Evolutionary conservation across 2,113 vertebrate species (phyloP).

Genomic region (Pan troglodytes): DNA sequence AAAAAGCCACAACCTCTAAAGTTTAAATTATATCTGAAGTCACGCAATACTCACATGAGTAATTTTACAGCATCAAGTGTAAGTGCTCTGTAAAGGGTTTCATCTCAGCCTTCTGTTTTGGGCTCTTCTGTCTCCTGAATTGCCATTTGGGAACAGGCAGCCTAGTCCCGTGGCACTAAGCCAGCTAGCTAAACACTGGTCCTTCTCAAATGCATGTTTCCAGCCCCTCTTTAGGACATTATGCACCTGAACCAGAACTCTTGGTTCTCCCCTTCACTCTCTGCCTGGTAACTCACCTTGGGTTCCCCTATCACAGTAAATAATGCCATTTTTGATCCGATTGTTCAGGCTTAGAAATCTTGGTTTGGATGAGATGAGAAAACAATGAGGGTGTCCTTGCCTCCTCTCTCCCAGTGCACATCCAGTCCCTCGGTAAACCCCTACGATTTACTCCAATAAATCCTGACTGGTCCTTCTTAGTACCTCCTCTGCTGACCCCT

Average conservation of each 20-base stretch:
- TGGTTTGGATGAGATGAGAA: no score
- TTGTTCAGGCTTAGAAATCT: background rate
- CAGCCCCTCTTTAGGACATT: background rate
- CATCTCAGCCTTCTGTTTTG: background rate
- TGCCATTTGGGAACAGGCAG: background rate
- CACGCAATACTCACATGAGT: background rate
- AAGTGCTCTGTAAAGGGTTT: background rate
- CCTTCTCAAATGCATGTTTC: background rate
- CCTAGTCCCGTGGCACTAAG: background rate
- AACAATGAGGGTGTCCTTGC: no score
- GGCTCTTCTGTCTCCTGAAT: background rate
- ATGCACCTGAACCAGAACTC: background rate
- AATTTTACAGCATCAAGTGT: background rate
- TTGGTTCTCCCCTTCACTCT: background rate
- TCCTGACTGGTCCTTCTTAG: background rate
- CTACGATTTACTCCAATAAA: rapidly evolving
- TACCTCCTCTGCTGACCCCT: background rate
- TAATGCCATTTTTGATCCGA: background rate
- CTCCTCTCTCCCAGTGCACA: background rate
- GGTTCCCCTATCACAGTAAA: background rate
- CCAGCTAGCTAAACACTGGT: background rate
- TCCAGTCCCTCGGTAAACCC: background rate
- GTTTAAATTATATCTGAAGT: background rate
- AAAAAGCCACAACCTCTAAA: background rate
- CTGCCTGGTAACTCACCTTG: no score